These are phyloP conservation scores for Zosterops borbonicus DNA, from an alignment of 2,113 vertebrate species.

Conservation along the genomic window DNA sequence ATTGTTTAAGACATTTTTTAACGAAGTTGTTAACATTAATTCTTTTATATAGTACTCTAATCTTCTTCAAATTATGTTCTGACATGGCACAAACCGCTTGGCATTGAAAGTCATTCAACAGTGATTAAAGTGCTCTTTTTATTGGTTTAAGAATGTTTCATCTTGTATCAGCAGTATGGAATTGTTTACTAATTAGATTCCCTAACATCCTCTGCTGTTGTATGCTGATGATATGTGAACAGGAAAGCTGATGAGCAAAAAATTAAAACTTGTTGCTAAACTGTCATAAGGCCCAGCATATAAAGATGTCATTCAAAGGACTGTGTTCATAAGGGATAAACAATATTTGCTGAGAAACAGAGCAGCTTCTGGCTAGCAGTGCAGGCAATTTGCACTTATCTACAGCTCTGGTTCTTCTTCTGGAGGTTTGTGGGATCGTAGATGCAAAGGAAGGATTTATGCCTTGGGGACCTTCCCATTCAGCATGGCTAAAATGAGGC, in stretches of 20 bases:
- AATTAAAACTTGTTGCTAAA: constrained; percentile 53
- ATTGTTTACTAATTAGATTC: constrained; percentile 75
- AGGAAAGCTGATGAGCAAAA: constrained; percentile 51
- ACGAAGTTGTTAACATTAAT: constrained; percentile 66
- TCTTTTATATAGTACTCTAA: constrained; percentile 64
- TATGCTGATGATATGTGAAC: constrained; percentile 45
- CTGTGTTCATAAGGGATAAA: background rate
- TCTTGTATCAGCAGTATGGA: constrained; percentile 63
- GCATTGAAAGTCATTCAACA: constrained; percentile 66
- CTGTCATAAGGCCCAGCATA: constrained; percentile 20
- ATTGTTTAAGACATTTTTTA: constrained; percentile 56
- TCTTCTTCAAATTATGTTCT: constrained; percentile 67
- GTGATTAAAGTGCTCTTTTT: constrained; percentile 73
- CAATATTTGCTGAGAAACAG: constrained; percentile 25
- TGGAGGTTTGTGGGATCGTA: background rate
- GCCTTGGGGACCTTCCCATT: background rate
- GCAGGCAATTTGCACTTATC: background rate
- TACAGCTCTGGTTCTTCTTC: background rate
- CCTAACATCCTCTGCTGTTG: constrained; percentile 43
- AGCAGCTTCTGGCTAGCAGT: background rate
- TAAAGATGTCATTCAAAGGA: constrained; percentile 55
- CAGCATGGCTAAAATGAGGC: background rate
- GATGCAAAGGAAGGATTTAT: background rate
- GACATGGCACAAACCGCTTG: constrained; percentile 54
- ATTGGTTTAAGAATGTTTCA: constrained; percentile 69